phyloP scores from a whole-genome alignment of 2,113 vertebrate species.

The Anguilla rostrata region DNA sequence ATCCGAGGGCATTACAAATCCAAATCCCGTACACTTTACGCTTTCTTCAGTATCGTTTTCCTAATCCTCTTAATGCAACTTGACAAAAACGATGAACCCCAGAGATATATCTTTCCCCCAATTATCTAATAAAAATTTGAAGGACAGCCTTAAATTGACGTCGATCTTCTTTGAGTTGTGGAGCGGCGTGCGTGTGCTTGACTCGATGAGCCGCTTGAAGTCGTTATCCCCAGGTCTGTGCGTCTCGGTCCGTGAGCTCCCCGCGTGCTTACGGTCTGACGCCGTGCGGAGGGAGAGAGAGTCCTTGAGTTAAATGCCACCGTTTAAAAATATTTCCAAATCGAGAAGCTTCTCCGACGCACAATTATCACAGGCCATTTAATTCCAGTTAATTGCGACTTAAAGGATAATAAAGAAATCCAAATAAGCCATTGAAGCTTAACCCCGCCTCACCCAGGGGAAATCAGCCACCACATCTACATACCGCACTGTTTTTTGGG shows the following conservation, averaged over 20 bases:
- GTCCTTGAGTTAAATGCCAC: background rate
- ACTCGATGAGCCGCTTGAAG: background rate
- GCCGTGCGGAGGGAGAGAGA: background rate
- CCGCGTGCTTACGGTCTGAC: background rate
- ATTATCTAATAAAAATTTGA: no score
- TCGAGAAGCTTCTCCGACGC: background rate
- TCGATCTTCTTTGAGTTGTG: background rate
- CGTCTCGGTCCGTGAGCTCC: background rate
- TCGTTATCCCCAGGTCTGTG: background rate
- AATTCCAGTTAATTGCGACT: constrained; percentile 39
- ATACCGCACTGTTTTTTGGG: background rate
- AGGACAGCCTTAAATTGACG: background rate
- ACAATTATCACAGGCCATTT: constrained; percentile 33
- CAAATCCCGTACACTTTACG: no score
- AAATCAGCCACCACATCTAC: constrained; percentile 6
- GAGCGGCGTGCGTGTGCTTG: background rate
- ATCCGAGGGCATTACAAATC: background rate
- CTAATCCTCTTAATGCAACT: background rate
- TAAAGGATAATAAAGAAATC: constrained; percentile 38
- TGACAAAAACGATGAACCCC: background rate
- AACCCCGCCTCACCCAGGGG: background rate
- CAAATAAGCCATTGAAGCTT: constrained; percentile 30
- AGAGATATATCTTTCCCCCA: no score
- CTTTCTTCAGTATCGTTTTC: background rate
- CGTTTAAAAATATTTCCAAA: constrained; percentile 10